Base-by-base conservation (phyloP, 2,113 vertebrate species). In the Sus scrofa region DNA sequence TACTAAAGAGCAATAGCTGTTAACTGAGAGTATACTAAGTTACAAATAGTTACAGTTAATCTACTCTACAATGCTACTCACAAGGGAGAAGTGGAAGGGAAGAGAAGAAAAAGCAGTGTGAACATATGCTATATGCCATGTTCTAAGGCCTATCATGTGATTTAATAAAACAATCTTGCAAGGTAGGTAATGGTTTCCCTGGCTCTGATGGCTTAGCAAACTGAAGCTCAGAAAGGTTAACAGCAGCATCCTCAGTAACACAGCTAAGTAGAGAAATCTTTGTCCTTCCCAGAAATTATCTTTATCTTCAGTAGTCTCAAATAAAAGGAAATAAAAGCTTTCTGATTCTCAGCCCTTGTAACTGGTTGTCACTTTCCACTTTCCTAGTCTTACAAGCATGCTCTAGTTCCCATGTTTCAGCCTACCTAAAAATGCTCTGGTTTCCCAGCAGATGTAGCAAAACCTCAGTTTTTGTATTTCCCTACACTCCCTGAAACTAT, bases 281-380 rank as follows among this genome's bases (percentile, higher is more conserved):
- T 95, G 50, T 85, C 37, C 27, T 24, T 75, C 60, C 44, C 78
- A 68, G 39, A 95, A 73, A 85, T 50, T 85, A 3, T 86, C n/a
- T 86, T 93, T 74, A 56, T 62, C 77, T 34, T 62, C 65, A 37
- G 5, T 65, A 58, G 30, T 77, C 39, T 88, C 39, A 26, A n/a
- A 58, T n/a, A 71, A 78, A 92, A 75, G n/a, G 54, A 70, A 95
- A 89, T 18, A 63, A 11, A 85, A 22, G 37, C 67, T 93, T 73
- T 88, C 54, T 79, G 70, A 92, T 37, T 19, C 37, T 44, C 26
- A 62, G 63, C 54, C 20, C 39, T 88, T 93, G 20, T 81, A 86
- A 70, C 5, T 24, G 24, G 62, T 73, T 81, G 67, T 82, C 34
- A 63, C 4, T 88, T 91, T 84, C 19, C 32, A 68, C 30, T 63